Percentiles rank a stretch among this genome's conserved stretches.
Evolutionary conservation across 2,888 invertebrate species (phyloP).

Genomic region (Netelia virgata): DNA sequence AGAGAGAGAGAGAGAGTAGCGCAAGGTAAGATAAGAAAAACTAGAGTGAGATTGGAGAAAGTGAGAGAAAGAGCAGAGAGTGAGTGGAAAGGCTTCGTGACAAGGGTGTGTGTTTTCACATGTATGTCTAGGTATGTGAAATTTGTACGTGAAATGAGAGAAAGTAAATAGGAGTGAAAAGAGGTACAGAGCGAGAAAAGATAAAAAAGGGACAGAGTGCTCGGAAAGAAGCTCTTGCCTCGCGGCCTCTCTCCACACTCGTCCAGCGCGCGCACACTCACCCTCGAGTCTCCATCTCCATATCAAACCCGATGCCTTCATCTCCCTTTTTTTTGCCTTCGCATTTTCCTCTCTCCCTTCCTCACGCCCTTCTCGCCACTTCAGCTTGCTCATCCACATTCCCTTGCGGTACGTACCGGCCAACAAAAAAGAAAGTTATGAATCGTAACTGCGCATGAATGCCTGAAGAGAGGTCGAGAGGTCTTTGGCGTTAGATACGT

Average conservation of each 20-base stretch:
- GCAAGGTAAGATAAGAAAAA: conserved; percentile 30
- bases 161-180: conserved; percentile 62
- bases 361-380: conserved; percentile 10
- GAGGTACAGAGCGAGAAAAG: conserved; percentile 45
- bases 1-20: conserved; percentile 19
- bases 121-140: conserved; percentile 3
- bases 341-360: conserved; percentile 26
- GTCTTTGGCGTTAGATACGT: conserved; percentile 42
- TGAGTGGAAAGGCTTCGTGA: conserved; percentile 21
- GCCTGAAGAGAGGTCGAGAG: conserved; percentile 72
- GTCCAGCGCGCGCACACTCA: conserved; percentile 1
- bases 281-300: conserved; percentile 48
- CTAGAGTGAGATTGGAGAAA: conserved; percentile 27
- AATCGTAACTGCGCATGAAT: conserved; percentile 82
- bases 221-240: conserved; percentile 60
- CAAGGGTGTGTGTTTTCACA: conserved; percentile 2
- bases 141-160: conserved; percentile 55
- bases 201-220: conserved; percentile 27
- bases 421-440: conserved; percentile 75
- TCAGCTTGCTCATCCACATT: conserved; percentile 27
- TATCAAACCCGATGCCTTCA: conserved; percentile 53
- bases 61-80: conserved; percentile 19
- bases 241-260: conserved; percentile 59
- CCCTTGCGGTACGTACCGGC: conserved; percentile 41
- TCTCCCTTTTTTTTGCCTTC: conserved; percentile 43